These are phyloP conservation scores for Echinarachnius parma DNA, from an alignment of 53 echinoderm and acorn worm species.

Conservation along the genomic window DNA sequence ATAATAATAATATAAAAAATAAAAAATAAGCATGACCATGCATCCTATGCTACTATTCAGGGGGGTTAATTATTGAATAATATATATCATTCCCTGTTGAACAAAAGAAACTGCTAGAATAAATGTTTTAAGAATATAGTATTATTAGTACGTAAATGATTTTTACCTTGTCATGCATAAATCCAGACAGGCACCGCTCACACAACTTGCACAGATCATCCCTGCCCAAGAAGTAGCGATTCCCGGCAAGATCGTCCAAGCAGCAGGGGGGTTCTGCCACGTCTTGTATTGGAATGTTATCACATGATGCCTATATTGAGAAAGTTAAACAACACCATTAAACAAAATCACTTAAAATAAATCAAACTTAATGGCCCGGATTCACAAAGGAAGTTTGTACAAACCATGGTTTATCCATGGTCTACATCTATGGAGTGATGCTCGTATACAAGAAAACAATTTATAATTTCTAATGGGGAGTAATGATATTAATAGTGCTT, in stretches of 20 bases:
- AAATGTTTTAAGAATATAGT: neutral
- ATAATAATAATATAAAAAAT: neutral
- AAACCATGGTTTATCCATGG: too few species aligned
- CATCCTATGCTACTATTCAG: neutral
- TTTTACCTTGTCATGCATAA: constrained; percentile 26
- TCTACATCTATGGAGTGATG: too few species aligned
- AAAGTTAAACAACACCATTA: too few species aligned
- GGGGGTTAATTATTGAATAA: neutral
- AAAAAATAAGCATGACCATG: neutral
- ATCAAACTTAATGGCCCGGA: too few species aligned
- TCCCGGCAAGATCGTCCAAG: constrained; percentile 21
- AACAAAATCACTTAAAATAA: too few species aligned
- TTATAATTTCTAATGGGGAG: too few species aligned
- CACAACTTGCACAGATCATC: constrained; percentile 42
- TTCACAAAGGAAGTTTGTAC: too few species aligned
- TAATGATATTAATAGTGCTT: too few species aligned
- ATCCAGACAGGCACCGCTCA: constrained; percentile 13
- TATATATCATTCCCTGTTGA: neutral
- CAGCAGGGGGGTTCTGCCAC: constrained; percentile 22
- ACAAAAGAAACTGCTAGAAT: neutral
- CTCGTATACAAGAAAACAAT: too few species aligned
- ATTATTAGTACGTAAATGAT: neutral
- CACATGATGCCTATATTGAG: too few species aligned
- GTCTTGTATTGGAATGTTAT: too few species aligned
- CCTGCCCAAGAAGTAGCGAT: constrained; percentile 9